Evolutionary conservation across 2,113 vertebrate genomes (phyloP), one percentile per base, ranked within the genome.

Genomic region (Tachycineta bicolor): DNA sequence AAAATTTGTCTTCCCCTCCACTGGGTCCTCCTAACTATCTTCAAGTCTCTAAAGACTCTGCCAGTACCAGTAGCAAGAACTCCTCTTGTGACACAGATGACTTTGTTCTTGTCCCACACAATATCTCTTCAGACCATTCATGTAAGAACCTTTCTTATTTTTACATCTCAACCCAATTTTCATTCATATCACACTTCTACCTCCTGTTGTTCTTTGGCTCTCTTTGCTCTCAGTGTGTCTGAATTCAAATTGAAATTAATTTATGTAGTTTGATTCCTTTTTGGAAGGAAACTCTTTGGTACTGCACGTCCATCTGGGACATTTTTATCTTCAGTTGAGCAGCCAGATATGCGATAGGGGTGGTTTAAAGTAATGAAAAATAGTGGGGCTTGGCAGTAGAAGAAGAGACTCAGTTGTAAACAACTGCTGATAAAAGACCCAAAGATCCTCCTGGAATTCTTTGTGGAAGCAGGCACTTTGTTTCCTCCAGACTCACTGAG

Each of bases 21-120:
- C 84, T 99, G 77, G 99, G 98, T 58, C 99, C 99, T 82, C 99
- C 99, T 52, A 99, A 98, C 98, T 99, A 98, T 90, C 98, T 99
- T 84, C 99, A 99, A 96, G 98, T 99, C 85, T 99, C 99, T 96
- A 99, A 99, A 96, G 99, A 99, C 89, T 99, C 99, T 49, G 98
- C 98, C 73, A 99, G 99, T 96, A 99, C 99, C 95, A 99, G 98
- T 96, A 99, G 99, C 98, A 99, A 99, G 98, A 99, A 99, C 98
- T 99, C 99, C 15, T 99, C 99, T 67, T 98, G 99, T 84, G 99
- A 99, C 97, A 99, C 99, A 13, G 99, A 99, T 59, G 99, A 99
- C 97, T 99, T 99, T 95, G 99, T 99, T 87, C 98, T 99, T 95
- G 99, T 99, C 88, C 99, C 99, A 29, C 98, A 99, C 98, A 98